Evolutionary conservation across 2,888 invertebrate genomes (phyloP).

Genomic region (Cheilosia vernalis): DNA sequence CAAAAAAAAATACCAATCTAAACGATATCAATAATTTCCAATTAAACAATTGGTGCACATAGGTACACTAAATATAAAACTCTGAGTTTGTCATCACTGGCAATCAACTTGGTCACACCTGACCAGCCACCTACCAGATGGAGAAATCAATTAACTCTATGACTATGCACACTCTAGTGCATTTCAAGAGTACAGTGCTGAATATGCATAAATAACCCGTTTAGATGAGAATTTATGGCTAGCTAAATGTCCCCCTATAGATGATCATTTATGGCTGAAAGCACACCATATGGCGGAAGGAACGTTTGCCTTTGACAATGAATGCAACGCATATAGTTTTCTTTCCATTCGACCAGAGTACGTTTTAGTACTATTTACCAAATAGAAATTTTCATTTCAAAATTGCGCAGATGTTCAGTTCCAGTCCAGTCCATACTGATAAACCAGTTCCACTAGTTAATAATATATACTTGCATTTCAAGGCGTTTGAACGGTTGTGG

Average conservation of each 20-base stretch:
- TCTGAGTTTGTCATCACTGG: neutral
- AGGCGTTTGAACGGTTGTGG: conserved; percentile 17
- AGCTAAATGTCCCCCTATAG: conserved; percentile 27
- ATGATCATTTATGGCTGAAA: conserved; percentile 52
- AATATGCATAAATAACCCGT: conserved; percentile 54
- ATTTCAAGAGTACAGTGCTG: conserved; percentile 21
- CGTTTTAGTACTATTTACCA: neutral
- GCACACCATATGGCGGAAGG: conserved; percentile 60
- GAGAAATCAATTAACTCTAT: conserved; percentile 54
- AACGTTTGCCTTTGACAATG: conserved; percentile 42
- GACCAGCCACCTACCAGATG: conserved; percentile 31
- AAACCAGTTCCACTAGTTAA: conserved; percentile 22
- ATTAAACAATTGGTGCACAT: neutral
- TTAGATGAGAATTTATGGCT: conserved; percentile 37
- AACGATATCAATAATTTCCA: no score
- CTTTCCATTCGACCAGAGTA: neutral
- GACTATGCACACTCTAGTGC: conserved; percentile 40
- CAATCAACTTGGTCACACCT: conserved; percentile 8
- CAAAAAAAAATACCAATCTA: no score
- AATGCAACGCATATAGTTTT: conserved; percentile 41
- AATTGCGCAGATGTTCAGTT: conserved; percentile 5
- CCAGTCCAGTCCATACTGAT: neutral
- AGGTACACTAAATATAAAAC: no score
- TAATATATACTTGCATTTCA: conserved; percentile 31
- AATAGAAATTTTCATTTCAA: conserved; percentile 1